Evolutionary conservation across 2,797 vertebrate genomes (phyloP).

Genomic region (Macropus fuliginosus): DNA sequence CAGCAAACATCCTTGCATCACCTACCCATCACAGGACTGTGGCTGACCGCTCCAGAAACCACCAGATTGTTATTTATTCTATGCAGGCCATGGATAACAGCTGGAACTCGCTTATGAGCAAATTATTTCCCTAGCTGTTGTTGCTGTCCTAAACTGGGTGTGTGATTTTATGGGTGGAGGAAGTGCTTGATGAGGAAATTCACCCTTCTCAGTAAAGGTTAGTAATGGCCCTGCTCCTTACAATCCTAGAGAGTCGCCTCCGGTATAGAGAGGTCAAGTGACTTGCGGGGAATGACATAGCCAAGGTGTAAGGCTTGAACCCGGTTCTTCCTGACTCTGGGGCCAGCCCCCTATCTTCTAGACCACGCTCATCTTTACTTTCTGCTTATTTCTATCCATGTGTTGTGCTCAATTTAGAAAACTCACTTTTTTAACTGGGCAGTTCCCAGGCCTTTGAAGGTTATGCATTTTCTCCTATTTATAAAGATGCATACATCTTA

Average conservation of each 20-base stretch:
- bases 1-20: background rate
- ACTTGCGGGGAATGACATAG: background rate
- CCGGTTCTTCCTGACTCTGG: background rate
- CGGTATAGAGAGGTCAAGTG: background rate
- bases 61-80: background rate
- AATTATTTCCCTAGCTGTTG: background rate
- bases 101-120: accelerated
- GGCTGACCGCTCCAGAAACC: background rate
- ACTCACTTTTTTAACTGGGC: background rate
- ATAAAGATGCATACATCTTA: background rate
- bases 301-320: background rate
- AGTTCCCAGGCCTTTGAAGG: background rate
- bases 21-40: background rate
- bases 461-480: background rate
- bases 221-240: background rate
- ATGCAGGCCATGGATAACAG: background rate
- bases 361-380: background rate
- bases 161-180: background rate
- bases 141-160: background rate
- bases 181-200: background rate
- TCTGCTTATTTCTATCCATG: background rate
- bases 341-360: background rate
- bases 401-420: background rate
- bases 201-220: background rate
- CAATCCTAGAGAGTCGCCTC: no score